A percentile compares a stretch with the other conserved stretches of the same genome.
Conservation (phyloP, 1,140 invertebrate genomes). For the Popillia japonica region DNA sequence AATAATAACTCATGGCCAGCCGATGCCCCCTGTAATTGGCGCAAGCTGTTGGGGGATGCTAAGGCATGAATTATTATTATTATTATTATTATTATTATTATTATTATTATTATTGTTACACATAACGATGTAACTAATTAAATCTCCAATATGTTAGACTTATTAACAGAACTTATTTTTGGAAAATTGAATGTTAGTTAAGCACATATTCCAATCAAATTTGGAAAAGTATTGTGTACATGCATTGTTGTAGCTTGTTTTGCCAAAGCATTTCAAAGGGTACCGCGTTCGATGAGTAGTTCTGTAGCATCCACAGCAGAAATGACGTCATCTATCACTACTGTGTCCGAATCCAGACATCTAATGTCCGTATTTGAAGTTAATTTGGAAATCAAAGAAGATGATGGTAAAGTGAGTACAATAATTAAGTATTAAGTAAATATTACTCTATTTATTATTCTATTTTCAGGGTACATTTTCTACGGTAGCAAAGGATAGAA, state of each 20-base stretch:
- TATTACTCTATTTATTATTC: conserved; percentile 41
- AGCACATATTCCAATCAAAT: neutral
- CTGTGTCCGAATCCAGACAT: conserved; percentile 61
- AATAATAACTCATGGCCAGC: too few species aligned
- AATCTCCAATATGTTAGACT: too few species aligned
- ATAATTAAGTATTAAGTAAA: neutral
- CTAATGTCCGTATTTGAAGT: conserved; percentile 83
- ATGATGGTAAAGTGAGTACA: conserved; percentile 75
- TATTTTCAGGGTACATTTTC: conserved; percentile 76
- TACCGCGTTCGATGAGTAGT: conserved; percentile 78
- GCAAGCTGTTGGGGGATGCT: too few species aligned
- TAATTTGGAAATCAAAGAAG: conserved; percentile 90
- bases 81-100: too few species aligned
- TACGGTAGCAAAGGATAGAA: conserved; percentile 87
- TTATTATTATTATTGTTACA: too few species aligned
- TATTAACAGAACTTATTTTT: too few species aligned
- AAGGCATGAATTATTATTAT: too few species aligned
- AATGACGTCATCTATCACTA: conserved; percentile 63
- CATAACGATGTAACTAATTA: too few species aligned
- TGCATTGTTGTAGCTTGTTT: conserved; percentile 75
- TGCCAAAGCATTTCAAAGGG: conserved; percentile 88
- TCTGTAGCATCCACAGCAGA: conserved; percentile 65
- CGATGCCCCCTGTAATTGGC: too few species aligned
- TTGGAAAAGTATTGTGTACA: neutral
- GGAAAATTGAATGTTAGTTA: neutral